A percentile compares a stretch with the other conserved stretches of the same genome.
phyloP scores from a whole-genome alignment of 2,113 vertebrate genomes.

The Sinosuthora webbiana region DNA sequence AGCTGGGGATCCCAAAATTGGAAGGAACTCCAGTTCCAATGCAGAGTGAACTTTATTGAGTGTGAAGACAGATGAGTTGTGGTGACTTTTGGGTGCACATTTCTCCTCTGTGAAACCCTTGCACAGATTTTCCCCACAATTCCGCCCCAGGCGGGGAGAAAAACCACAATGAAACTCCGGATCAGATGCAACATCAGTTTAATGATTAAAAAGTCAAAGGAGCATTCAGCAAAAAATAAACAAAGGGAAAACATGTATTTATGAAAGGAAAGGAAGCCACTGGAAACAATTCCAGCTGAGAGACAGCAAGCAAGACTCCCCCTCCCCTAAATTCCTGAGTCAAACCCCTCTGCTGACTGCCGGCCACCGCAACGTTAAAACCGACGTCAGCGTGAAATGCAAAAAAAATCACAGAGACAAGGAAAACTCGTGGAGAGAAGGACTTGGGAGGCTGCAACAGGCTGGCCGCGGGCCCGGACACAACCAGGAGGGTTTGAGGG shows the following conservation, averaged over 20 bases:
- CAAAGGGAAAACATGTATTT: background rate
- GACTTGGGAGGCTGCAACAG: no score
- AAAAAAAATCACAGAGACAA: no score
- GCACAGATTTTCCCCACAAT: background rate
- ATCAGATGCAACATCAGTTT: background rate
- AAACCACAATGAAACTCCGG: background rate
- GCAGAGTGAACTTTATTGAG: background rate
- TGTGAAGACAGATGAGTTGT: no score
- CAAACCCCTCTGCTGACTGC: no score
- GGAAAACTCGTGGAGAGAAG: no score
- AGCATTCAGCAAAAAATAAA: background rate
- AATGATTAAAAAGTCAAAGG: background rate
- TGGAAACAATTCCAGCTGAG: background rate
- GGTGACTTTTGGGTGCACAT: background rate
- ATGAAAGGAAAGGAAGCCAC: background rate
- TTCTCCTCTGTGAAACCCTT: background rate
- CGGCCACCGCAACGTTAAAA: no score
- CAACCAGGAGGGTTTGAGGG: no score
- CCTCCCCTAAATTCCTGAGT: no score
- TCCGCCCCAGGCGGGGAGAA: background rate
- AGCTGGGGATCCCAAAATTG: fast-evolving
- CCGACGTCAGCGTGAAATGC: no score
- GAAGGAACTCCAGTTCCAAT: background rate
- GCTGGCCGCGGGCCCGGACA: no score
- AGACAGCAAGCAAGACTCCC: background rate